phyloP scores from a whole-genome alignment of 2,888 invertebrate species.

The Anagyrus pseudococci region DNA sequence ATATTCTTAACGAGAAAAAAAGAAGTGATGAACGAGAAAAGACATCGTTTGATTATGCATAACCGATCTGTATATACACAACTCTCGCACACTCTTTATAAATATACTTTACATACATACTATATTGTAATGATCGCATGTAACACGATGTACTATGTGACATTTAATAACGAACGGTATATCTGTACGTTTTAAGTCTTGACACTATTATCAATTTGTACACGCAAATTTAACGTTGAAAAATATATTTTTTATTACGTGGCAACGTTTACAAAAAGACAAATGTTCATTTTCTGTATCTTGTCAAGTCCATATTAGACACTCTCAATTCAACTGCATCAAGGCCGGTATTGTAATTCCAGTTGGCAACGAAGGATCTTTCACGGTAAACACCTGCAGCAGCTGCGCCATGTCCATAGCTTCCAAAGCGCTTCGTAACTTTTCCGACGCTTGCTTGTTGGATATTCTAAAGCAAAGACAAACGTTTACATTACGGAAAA shows the following conservation, averaged over 20 bases:
- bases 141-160: constrained; percentile 22
- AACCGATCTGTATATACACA: constrained; percentile 35
- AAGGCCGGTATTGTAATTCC: constrained; percentile 31
- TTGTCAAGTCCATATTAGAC: background rate
- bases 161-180: constrained; percentile 6
- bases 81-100: constrained; percentile 13
- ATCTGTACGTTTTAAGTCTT: constrained; percentile 32
- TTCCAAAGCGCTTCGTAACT: constrained; percentile 49
- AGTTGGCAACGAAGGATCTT: constrained; percentile 36
- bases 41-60: constrained; percentile 8
- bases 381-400: constrained; percentile 49
- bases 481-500: background rate
- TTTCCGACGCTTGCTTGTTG: constrained; percentile 50
- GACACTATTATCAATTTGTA: constrained; percentile 41
- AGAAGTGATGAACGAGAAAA: no score
- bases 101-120: constrained; percentile 22
- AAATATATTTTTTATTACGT: constrained; percentile 62
- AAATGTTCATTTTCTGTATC: constrained; percentile 41
- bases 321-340: constrained; percentile 11
- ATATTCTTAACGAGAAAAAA: background rate
- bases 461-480: constrained; percentile 44
- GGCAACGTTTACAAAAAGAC: constrained; percentile 53
- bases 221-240: constrained; percentile 51
- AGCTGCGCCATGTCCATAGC: constrained; percentile 49
- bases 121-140: constrained; percentile 20